These are phyloP conservation scores for Leptothorax acervorum DNA, from an alignment of 2,888 invertebrate genomes.

Conservation along the genomic window DNA sequence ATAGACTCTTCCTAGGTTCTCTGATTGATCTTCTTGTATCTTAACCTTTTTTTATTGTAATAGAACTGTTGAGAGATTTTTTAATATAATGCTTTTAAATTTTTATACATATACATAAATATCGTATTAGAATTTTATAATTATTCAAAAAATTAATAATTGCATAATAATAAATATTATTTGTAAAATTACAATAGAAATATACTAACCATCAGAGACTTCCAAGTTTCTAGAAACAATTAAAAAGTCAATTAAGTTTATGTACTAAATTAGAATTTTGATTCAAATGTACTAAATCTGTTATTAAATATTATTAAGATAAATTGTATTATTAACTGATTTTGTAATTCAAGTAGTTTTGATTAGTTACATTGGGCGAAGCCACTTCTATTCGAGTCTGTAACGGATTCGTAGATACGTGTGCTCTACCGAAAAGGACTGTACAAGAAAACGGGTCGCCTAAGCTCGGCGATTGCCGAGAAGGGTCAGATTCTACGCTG, in stretches of 20 bases:
- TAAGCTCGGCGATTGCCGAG: constrained; percentile 53
- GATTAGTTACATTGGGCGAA: not conserved
- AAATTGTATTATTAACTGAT: not conserved
- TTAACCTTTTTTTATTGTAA: not conserved
- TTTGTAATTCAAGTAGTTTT: not conserved
- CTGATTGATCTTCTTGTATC: not conserved
- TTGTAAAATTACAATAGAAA: not conserved
- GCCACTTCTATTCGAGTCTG: constrained; percentile 11
- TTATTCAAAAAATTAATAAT: not conserved
- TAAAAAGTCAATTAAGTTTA: not conserved
- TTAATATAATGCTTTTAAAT: not conserved
- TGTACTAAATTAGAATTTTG: not conserved
- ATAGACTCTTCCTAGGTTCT: not conserved
- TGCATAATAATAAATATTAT: not conserved
- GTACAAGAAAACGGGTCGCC: constrained; percentile 21
- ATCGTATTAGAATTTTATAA: not conserved
- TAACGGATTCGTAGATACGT: constrained; percentile 7
- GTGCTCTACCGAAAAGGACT: constrained; percentile 22
- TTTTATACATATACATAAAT: not conserved
- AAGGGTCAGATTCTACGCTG: constrained; percentile 44
- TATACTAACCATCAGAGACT: not conserved
- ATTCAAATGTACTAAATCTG: not conserved
- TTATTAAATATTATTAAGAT: not conserved
- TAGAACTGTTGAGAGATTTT: not conserved
- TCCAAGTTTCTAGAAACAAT: not conserved